phyloP scores from a whole-genome alignment of 2,797 vertebrate species.

The Taeniopygia guttata region DNA sequence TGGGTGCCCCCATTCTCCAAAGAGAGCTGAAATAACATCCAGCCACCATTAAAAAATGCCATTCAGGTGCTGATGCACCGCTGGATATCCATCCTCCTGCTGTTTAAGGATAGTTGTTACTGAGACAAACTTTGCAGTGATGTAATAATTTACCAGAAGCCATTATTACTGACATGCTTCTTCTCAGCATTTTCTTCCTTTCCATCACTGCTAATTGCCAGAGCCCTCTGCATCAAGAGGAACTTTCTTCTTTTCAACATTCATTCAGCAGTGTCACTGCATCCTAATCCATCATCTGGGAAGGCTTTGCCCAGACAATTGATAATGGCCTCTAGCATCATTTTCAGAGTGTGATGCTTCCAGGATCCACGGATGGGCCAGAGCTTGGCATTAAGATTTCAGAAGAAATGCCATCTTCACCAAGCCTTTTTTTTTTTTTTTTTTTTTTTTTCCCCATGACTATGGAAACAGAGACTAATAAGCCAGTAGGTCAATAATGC shows the following conservation, averaged over 20 bases:
- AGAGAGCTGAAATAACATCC: conserved; percentile 61
- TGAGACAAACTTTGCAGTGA: conserved; percentile 50
- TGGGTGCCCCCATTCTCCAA: conserved; percentile 51
- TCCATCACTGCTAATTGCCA: conserved; percentile 63
- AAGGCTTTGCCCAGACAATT: conserved; percentile 50
- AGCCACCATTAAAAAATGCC: conserved; percentile 53
- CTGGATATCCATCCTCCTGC: conserved; percentile 42
- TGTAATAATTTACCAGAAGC: conserved; percentile 67
- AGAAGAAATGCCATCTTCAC: not conserved
- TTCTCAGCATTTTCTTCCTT: conserved; percentile 44
- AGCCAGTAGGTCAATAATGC: conserved; percentile 8
- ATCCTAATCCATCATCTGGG: conserved; percentile 10
- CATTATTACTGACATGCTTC: conserved; percentile 52
- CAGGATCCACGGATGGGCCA: not conserved
- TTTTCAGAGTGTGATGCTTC: conserved; percentile 2
- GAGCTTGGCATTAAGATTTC: not conserved
- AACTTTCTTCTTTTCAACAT: conserved; percentile 58
- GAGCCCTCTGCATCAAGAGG: conserved; percentile 30
- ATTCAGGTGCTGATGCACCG: conserved; percentile 57
- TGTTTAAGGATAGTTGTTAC: conserved; percentile 50
- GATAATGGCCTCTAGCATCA: conserved; percentile 35
- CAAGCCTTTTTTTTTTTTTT: not conserved
- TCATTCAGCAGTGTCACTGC: conserved; percentile 50
- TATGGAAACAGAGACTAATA: not conserved
- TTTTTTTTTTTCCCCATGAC: accelerated